A percentile compares a stretch with the other conserved stretches of the same genome.
Conservation (phyloP, 2,113 vertebrate species). For the Siniperca chuatsi region DNA sequence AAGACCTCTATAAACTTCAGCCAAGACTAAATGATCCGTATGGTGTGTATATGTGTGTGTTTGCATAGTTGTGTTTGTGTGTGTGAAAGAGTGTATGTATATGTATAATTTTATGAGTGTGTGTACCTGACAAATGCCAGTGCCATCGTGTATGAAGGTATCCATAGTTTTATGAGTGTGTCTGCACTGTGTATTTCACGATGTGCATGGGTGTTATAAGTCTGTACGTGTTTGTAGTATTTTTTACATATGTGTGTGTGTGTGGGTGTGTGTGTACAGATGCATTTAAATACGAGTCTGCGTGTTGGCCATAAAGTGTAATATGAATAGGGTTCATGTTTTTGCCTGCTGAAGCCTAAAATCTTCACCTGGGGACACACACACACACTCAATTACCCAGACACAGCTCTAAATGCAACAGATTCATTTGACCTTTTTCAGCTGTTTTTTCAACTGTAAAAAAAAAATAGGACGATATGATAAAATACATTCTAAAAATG, state of each 20-base stretch:
- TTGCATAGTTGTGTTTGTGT: background rate
- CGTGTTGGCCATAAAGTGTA: constrained; percentile 47
- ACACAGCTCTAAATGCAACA: background rate
- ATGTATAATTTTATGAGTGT: constrained; percentile 32
- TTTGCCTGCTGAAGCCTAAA: constrained; percentile 57
- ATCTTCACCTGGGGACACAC: constrained; percentile 58
- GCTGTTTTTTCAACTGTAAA: background rate
- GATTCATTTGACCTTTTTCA: background rate
- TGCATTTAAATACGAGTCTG: constrained; percentile 27
- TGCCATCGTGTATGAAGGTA: background rate
- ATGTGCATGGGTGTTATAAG: background rate
- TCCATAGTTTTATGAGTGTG: constrained; percentile 41
- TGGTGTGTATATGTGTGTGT: constrained; percentile 31
- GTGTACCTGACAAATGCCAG: constrained; percentile 32
- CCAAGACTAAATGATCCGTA: constrained; percentile 59
- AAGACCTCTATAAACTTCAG: constrained; percentile 58
- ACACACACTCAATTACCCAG: background rate
- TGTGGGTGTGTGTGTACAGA: constrained; percentile 5
- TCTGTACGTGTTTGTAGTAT: constrained; percentile 1
- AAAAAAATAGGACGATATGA: background rate
- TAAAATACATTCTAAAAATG: background rate
- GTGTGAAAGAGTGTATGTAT: constrained; percentile 1
- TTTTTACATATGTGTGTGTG: constrained; percentile 16
- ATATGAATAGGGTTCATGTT: constrained; percentile 67
- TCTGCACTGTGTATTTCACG: constrained; percentile 14